A percentile compares a stretch with the other conserved stretches of the same genome.
These are phyloP conservation scores for Rattus rattus DNA, from an alignment of 2,113 vertebrate species.

Conservation along the genomic window DNA sequence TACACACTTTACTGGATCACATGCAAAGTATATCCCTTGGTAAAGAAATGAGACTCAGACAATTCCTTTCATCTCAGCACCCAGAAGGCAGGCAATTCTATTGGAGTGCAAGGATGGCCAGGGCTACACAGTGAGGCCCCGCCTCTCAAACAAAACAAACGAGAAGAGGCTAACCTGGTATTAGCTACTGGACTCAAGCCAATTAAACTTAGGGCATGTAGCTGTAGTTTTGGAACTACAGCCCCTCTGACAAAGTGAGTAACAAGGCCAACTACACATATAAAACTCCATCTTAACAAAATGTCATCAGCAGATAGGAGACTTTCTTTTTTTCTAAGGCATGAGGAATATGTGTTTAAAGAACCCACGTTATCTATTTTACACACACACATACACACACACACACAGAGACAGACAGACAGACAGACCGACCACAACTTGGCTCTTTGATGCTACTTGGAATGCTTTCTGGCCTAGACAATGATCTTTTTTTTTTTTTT, in stretches of 20 bases:
- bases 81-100: background rate
- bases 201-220: conserved; percentile 13
- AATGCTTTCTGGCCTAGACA: conserved; percentile 40
- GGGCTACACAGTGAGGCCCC: background rate
- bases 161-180: background rate
- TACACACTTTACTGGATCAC: background rate
- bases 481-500: background rate
- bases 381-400: background rate
- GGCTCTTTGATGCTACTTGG: conserved; percentile 6
- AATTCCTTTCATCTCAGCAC: background rate
- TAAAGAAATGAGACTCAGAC: background rate
- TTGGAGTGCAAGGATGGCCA: background rate
- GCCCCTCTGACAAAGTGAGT: conserved; percentile 29
- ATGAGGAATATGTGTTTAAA: background rate
- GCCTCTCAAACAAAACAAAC: background rate
- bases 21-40: background rate
- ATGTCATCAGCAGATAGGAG: background rate
- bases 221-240: conserved; percentile 38
- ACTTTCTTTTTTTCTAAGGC: conserved; percentile 24
- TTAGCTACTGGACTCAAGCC: conserved; percentile 38
- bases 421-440: background rate
- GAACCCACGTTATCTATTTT: background rate
- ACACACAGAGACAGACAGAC: background rate
- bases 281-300: conserved; percentile 22
- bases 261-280: background rate